Evolutionary conservation across 1,140 invertebrate genomes (phyloP).

Genomic region (Melipona quadrifasciata): DNA sequence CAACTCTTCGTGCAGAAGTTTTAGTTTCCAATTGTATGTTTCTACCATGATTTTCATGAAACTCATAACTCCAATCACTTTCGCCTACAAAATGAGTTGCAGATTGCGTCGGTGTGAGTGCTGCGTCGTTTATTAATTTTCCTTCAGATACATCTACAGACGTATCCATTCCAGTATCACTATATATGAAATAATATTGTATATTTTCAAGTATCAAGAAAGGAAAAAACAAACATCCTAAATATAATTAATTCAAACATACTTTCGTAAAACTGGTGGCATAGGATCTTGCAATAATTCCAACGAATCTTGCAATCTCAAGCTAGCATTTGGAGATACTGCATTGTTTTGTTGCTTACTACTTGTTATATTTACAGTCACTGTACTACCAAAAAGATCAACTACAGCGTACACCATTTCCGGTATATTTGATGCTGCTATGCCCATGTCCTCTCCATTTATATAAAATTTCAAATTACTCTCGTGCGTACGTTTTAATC

Average conservation of each 20-base stretch:
- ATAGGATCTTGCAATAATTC: constrained; percentile 84
- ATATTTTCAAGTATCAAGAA: neutral
- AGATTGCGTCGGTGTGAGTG: constrained; percentile 74
- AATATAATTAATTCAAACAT: constrained; percentile 11
- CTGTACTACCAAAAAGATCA: constrained; percentile 88
- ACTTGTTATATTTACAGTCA: constrained; percentile 85
- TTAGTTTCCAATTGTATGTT: constrained; percentile 87
- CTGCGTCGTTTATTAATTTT: constrained; percentile 76
- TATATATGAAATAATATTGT: constrained; percentile 43
- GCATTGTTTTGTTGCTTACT: constrained; percentile 77
- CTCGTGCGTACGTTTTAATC: constrained; percentile 85
- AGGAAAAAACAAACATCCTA: neutral
- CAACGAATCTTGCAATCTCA: constrained; percentile 85
- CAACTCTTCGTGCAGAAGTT: constrained; percentile 84
- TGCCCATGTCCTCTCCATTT: constrained; percentile 93
- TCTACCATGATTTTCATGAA: constrained; percentile 87
- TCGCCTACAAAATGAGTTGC: constrained; percentile 67
- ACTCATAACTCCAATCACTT: constrained; percentile 81
- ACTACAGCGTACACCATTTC: constrained; percentile 89
- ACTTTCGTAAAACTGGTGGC: constrained; percentile 79
- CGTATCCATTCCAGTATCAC: constrained; percentile 78
- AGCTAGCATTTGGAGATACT: constrained; percentile 84
- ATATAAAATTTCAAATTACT: constrained; percentile 85
- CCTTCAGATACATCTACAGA: constrained; percentile 78
- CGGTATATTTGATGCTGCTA: constrained; percentile 89